phyloP scores from a whole-genome alignment of 1,140 invertebrate species.

The Trissolcus basalis region DNA sequence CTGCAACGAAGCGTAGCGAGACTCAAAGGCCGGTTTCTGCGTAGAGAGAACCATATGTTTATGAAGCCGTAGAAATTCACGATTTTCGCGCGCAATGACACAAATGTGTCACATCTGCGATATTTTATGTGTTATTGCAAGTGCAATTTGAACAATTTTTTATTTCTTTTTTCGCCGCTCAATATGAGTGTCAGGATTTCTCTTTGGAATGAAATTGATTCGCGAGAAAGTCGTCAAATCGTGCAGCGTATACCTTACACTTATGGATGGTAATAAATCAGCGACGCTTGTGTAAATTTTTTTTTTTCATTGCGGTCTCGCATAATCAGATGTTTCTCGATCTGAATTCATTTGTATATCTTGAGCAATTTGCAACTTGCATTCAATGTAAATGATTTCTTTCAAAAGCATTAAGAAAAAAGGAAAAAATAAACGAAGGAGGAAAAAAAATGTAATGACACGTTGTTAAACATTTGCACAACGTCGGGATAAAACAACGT shows the following conservation, averaged over 20 bases:
- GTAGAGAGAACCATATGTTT: constrained; percentile 26
- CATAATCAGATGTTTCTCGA: no score
- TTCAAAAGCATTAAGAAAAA: no score
- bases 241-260: background rate
- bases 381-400: no score
- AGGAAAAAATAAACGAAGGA: no score
- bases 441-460: no score
- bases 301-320: background rate
- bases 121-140: constrained; percentile 25
- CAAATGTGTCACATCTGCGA: constrained; percentile 36
- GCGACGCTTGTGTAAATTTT: background rate
- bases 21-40: constrained; percentile 41
- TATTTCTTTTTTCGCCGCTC: background rate
- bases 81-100: constrained; percentile 29
- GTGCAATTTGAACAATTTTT: constrained; percentile 28
- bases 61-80: constrained; percentile 36
- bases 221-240: constrained; percentile 30
- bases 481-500: background rate
- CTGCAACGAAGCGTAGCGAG: constrained; percentile 49
- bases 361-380: no score
- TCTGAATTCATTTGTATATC: no score
- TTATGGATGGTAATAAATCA: background rate
- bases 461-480: no score
- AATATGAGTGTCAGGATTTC: constrained; percentile 26
- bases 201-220: constrained; percentile 41